Evolutionary conservation across 2,113 vertebrate genomes (phyloP).

Genomic region (Psammodynastes pulverulentus): DNA sequence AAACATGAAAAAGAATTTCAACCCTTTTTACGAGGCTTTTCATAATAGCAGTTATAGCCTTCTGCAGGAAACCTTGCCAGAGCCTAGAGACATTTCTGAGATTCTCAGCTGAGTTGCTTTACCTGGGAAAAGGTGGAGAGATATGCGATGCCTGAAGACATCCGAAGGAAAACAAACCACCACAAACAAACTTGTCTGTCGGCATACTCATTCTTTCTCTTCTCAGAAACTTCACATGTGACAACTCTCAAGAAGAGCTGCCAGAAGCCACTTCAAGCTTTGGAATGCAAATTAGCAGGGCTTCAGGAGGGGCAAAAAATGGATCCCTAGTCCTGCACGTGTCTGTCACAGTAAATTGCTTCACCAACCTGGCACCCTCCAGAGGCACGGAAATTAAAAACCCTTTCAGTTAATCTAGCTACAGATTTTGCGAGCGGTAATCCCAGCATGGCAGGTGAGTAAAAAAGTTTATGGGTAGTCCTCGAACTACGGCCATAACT

Average conservation of each 20-base stretch:
- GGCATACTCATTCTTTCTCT: neutral
- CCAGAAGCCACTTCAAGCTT: constrained; percentile 30
- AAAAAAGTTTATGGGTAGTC: neutral
- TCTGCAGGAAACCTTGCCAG: constrained; percentile 51
- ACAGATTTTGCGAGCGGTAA: neutral
- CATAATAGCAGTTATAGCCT: constrained; percentile 15
- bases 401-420: neutral
- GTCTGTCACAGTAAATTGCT: neutral
- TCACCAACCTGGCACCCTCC: neutral
- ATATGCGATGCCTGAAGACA: constrained; percentile 58
- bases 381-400: neutral
- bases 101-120: constrained; percentile 53
- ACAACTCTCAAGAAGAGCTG: neutral
- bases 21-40: neutral
- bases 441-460: neutral
- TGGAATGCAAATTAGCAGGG: neutral
- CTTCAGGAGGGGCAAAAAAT: neutral
- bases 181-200: neutral
- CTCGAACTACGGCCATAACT: neutral
- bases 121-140: constrained; percentile 60
- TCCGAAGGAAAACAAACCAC: constrained; percentile 56
- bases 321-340: neutral
- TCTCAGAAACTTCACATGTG: neutral
- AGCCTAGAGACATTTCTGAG: constrained; percentile 57
- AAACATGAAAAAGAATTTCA: neutral